phyloP scores from a whole-genome alignment of 1,140 invertebrate species.

The Phortica variegata region DNA sequence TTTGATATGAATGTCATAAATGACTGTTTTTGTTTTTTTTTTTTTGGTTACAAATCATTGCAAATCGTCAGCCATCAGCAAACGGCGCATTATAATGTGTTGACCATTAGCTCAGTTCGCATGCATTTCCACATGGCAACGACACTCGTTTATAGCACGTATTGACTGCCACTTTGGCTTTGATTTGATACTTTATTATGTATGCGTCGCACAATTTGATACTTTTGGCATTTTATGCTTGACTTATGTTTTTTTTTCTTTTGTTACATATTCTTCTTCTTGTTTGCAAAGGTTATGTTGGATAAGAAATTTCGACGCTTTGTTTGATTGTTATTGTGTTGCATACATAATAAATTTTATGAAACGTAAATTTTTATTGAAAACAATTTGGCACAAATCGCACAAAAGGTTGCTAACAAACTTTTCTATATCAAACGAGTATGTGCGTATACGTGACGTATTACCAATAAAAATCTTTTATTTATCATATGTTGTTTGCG shows the following conservation, averaged over 20 bases:
- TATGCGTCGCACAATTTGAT: conserved; percentile 20
- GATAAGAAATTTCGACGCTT: no score
- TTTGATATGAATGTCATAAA: conserved; percentile 30
- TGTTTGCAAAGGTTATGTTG: no score
- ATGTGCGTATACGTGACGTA: no score
- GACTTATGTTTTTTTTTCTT: conserved; percentile 14
- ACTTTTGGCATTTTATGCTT: conserved; percentile 14
- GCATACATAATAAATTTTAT: conserved; percentile 55
- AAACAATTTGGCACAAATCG: conserved; percentile 50
- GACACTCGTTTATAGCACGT: conserved; percentile 12
- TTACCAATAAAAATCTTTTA: no score
- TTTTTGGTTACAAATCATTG: conserved; percentile 9
- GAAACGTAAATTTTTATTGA: conserved; percentile 54
- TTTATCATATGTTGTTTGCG: no score
- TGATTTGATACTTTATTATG: conserved; percentile 32
- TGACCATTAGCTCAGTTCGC: conserved; percentile 51
- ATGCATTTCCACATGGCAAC: conserved; percentile 48
- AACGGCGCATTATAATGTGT: conserved; percentile 38
- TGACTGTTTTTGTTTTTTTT: no score
- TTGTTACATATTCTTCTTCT: neutral
- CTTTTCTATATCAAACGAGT: no score
- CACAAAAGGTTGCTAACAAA: no score
- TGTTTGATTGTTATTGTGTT: conserved; percentile 34
- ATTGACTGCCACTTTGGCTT: conserved; percentile 27
- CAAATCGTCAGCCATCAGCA: conserved; percentile 12